phyloP scores from a whole-genome alignment of 2,888 invertebrate species.

The Amorpha juglandis region DNA sequence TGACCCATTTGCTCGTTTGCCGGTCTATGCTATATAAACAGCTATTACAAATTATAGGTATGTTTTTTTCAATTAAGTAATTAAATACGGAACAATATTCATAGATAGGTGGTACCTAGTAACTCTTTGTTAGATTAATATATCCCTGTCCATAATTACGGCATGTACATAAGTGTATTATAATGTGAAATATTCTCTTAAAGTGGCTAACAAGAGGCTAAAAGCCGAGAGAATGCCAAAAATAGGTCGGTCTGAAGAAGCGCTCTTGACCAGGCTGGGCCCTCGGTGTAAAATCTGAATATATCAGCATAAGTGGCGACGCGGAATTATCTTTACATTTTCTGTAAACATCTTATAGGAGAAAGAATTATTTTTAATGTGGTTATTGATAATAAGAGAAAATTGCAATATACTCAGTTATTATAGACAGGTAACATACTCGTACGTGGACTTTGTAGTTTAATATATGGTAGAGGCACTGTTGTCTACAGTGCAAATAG shows the following conservation, averaged over 20 bases:
- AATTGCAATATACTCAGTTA: too few relatives aligned
- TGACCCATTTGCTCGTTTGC: too few relatives aligned
- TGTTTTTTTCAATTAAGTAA: too few relatives aligned
- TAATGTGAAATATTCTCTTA: neutral
- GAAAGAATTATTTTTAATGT: neutral
- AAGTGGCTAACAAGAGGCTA: slow-evolving; percentile 5
- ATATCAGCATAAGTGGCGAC: slow-evolving; percentile 13
- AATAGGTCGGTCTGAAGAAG: slow-evolving; percentile 16
- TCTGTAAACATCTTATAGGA: neutral
- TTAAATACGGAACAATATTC: too few relatives aligned
- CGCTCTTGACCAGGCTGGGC: slow-evolving; percentile 18
- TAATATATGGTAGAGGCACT: too few relatives aligned
- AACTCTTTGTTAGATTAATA: neutral
- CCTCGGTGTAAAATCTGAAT: slow-evolving; percentile 3
- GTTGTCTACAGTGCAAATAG: too few relatives aligned
- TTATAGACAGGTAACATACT: too few relatives aligned
- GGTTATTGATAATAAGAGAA: too few relatives aligned
- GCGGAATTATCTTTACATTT: neutral
- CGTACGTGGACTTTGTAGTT: too few relatives aligned
- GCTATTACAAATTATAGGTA: too few relatives aligned
- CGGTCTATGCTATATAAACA: too few relatives aligned
- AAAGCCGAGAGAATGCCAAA: slow-evolving; percentile 2
- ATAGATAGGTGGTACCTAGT: too few relatives aligned
- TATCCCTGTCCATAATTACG: neutral
- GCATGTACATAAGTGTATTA: neutral